Evolutionary conservation across 92 coral and sea anemone species (phyloP).

Genomic region (Montipora capitata): DNA sequence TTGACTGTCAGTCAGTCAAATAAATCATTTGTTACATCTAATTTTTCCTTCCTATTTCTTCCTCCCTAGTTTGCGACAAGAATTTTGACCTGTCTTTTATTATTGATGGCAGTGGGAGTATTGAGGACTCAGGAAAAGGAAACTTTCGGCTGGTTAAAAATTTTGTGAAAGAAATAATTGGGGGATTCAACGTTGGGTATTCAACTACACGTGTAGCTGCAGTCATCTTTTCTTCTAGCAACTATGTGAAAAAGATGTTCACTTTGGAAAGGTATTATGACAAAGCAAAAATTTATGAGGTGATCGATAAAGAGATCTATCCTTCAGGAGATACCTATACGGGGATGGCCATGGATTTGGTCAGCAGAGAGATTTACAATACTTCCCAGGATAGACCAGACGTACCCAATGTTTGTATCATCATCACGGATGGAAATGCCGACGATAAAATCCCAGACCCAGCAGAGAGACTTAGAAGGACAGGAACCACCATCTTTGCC

Average conservation of each 20-base stretch:
- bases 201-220: constrained; percentile 79
- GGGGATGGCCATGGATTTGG: constrained; percentile 59
- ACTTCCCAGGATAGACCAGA: constrained; percentile 36
- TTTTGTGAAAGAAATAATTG: constrained; percentile 68
- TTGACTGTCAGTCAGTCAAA: no score
- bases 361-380: constrained; percentile 18
- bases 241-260: no score
- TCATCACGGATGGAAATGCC: constrained; percentile 71
- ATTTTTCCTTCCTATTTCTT: not conserved
- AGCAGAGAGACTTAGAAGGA: constrained; percentile 12
- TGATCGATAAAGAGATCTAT: constrained; percentile 45
- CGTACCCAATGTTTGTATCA: constrained; percentile 56
- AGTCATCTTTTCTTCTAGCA: constrained; percentile 75
- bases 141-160: constrained; percentile 74
- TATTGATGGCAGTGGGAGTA: constrained; percentile 88
- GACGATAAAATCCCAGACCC: constrained; percentile 36
- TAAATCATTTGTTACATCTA: not conserved
- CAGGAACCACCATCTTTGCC: constrained; percentile 25
- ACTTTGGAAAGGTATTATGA: constrained; percentile 31
- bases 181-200: constrained; percentile 67
- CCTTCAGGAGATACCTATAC: constrained; percentile 74
- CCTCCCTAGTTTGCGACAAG: constrained; percentile 18
- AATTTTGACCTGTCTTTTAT: constrained; percentile 79
- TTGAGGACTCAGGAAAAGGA: constrained; percentile 68
- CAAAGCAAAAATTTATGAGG: not conserved